Base-by-base conservation (phyloP, 2,888 invertebrate species). In the Endotricha flammealis region DNA sequence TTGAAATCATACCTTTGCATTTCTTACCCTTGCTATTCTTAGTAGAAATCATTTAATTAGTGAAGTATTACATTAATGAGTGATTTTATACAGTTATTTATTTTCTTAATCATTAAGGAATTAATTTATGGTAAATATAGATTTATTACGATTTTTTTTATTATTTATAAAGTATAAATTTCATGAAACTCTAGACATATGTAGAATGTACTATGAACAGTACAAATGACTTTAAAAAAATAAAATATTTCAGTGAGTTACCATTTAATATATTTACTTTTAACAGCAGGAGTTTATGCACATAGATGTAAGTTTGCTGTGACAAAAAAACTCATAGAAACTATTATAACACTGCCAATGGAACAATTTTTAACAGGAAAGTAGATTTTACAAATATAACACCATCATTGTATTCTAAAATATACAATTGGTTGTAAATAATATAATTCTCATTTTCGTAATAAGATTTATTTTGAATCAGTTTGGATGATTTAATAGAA, bases 41-140 rank as follows among this genome's bases (percentile, higher is more conserved):
- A 36, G 39, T 48, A 29, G 20, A 43, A 44, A 39, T 34, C 28
- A 29, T 64, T 64, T 66, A 63, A 64, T 65, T 56, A n/a, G n/a
- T n/a, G n/a, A 68, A 63, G 66, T 66, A 71, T 70, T 70, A 55
- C 56, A 59, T 53, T 53, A 51, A 61, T 52, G 68, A 66, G 64
- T 71, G 65, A 70, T 73, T 72, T 72, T 70, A 64, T 67, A 71
- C 57, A 74, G 79, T 82, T 83, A 83, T 83, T 85, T 85, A 85
- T 83, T 85, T n/a, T 20, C 20, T 73, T 68, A 70, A 59, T 59
- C 53, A 55, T 49, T 73, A 71, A 68, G 68, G 53, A 64, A 64
- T 62, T 65, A 52, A 57, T 69, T 36, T 64, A 66, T 44, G 47
- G 44, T 52, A 37, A 42, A 44, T 50, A 37, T 41, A 22, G 27